phyloP scores from a whole-genome alignment of 2,888 invertebrate genomes.

The Callyntrura sp. region DNA sequence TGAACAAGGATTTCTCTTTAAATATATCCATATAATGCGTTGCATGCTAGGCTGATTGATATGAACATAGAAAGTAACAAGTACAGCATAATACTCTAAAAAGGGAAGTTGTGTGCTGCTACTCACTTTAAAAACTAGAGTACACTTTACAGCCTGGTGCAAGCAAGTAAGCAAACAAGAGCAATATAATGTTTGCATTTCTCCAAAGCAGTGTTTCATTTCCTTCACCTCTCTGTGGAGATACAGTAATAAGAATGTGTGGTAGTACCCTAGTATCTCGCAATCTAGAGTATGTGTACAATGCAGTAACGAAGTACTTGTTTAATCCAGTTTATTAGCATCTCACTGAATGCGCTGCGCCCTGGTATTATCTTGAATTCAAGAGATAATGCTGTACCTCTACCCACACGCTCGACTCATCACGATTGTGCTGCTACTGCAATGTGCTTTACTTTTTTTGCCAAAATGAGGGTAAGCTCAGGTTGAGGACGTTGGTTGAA shows the following conservation, averaged over 20 bases:
- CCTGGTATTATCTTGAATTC: not conserved
- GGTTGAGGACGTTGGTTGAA: not conserved
- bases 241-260: too few species aligned
- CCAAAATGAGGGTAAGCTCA: slow-evolving; percentile 32
- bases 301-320: slow-evolving; percentile 48
- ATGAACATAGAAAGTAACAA: not conserved
- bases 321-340: slow-evolving; percentile 58
- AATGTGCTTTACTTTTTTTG: not conserved
- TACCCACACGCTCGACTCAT: not conserved
- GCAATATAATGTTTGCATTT: not conserved
- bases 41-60: not conserved
- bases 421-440: not conserved
- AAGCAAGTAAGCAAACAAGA: not conserved
- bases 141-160: too few species aligned
- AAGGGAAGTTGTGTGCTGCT: not conserved
- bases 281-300: not conserved
- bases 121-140: not conserved
- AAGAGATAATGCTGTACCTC: not conserved
- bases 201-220: slow-evolving; percentile 26
- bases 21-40: not conserved
- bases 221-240: too few species aligned
- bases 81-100: slow-evolving; percentile 1
- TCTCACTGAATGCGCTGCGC: slow-evolving; percentile 9
- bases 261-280: too few species aligned
- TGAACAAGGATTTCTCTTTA: slow-evolving; percentile 4